phyloP scores from a whole-genome alignment of 2,113 vertebrate species.

The Numida meleagris region DNA sequence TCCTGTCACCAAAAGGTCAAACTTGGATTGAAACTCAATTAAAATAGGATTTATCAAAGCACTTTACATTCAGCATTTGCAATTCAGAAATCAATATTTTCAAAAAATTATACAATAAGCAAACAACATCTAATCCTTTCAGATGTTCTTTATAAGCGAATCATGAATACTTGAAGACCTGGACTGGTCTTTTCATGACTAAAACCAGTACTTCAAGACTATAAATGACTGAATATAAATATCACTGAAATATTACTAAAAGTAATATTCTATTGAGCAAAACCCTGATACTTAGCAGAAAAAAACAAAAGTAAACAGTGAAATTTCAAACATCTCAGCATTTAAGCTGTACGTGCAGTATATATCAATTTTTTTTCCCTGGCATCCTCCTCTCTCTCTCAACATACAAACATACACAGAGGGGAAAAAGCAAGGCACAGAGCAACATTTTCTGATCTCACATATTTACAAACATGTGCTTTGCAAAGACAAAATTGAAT shows the following conservation, averaged over 20 bases:
- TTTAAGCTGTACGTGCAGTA: not conserved
- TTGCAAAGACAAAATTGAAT: not conserved
- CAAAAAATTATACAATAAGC: slow-evolving; percentile 66
- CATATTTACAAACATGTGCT: not conserved
- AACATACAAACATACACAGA: not conserved
- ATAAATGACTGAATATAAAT: not conserved
- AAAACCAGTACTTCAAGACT: not conserved
- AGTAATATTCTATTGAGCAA: not conserved
- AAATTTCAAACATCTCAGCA: not conserved
- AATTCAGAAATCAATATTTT: slow-evolving; percentile 71
- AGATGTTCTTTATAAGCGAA: not conserved
- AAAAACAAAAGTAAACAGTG: not conserved
- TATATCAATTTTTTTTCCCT: not conserved
- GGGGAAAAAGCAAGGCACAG: not conserved
- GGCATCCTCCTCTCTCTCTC: not conserved
- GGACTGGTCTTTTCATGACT: not conserved
- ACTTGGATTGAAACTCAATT: slow-evolving; percentile 68
- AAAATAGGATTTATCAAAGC: slow-evolving; percentile 64
- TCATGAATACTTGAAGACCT: slow-evolving; percentile 11
- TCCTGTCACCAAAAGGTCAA: slow-evolving; percentile 62
- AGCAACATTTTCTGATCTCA: not conserved
- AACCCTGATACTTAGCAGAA: not conserved
- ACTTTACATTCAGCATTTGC: slow-evolving; percentile 64
- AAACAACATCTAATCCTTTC: slow-evolving; percentile 52
- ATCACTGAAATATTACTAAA: not conserved